A percentile compares a stretch with the other conserved stretches of the same genome.
phyloP scores from a whole-genome alignment of 2,888 invertebrate genomes.

The Tetranychus piercei region DNA sequence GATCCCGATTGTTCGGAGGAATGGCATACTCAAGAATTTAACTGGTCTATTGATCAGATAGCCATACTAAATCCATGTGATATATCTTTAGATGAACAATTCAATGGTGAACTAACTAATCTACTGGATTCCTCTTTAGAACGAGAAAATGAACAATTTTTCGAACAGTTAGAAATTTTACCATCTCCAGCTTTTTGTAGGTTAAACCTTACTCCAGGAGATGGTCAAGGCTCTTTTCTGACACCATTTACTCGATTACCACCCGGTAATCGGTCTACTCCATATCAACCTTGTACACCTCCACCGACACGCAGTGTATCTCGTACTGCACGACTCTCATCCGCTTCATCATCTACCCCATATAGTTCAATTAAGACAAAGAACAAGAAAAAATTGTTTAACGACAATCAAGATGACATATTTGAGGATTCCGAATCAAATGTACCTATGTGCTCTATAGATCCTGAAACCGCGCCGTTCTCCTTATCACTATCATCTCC shows the following conservation, averaged over 20 bases:
- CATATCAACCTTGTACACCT: not conserved
- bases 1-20: not conserved
- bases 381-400: not conserved
- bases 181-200: slow-evolving; percentile 14
- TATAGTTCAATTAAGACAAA: not conserved
- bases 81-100: slow-evolving; percentile 11
- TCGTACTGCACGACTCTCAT: not conserved
- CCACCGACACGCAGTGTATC: not conserved
- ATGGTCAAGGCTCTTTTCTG: not conserved
- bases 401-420: not conserved
- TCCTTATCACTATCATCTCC: not conserved
- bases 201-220: not conserved
- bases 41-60: slow-evolving; percentile 20
- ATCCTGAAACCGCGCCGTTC: not conserved
- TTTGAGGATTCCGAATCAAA: not conserved
- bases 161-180: slow-evolving; percentile 11
- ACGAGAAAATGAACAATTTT: slow-evolving; percentile 17
- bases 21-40: slow-evolving; percentile 9
- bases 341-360: not conserved
- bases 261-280: not conserved
- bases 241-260: not conserved
- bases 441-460: not conserved
- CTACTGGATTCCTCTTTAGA: slow-evolving; percentile 7
- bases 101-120: slow-evolving; percentile 9
- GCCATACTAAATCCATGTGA: slow-evolving; percentile 19